Evolutionary conservation across 2,797 vertebrate species (phyloP), one percentile per base, ranked within the genome.

Genomic region (Myioborus melanocephalus): DNA sequence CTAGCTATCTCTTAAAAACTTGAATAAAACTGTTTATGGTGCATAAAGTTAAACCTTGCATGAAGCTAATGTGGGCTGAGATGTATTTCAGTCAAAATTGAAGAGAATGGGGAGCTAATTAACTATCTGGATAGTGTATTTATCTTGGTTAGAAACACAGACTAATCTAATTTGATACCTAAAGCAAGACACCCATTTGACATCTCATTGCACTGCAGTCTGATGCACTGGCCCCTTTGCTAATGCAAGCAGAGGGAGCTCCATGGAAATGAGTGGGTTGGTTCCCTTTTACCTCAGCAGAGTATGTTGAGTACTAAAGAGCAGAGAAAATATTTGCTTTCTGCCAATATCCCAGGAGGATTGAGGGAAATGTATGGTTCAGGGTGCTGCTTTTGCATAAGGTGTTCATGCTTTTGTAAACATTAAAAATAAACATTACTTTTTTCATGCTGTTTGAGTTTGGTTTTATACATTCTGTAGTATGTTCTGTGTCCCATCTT

Each of bases 331-430:
- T 66, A 32, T 44, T 87, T 92, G 63, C 53, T 93, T 92, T 96
- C 86, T 93, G 84, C 82, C 87, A 84, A 9, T 92, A 73, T 81
- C 47, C 18, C 76, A 56, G 70, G 65, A 89, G 60, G 71, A 84
- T 9, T 81, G 61, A 88, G 93, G 87, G 77, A 86, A 95, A 69
- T 69, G 37, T 80, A 15, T 85, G 93, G 82, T 87, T 92, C 76
- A 87, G 87, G 90, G 83, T 89, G 75, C 71, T 91, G 93, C 92
- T 95, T 95, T 93, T 93, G 90, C 87, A 5, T 85, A 92, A 94
- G 92, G 87, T 95, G 89, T 95, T 96, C 85, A 85, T 95, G 90
- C 89, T 94, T 97, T 97, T 97, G 94, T 95, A 95, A 96, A 95
- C 53, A 86, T 93, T 27, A 69, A 87, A 90, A 96, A 97, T 97